These are phyloP conservation scores for Hydrolagus affinis DNA, from an alignment of 2,113 vertebrate genomes.

Conservation along the genomic window DNA sequence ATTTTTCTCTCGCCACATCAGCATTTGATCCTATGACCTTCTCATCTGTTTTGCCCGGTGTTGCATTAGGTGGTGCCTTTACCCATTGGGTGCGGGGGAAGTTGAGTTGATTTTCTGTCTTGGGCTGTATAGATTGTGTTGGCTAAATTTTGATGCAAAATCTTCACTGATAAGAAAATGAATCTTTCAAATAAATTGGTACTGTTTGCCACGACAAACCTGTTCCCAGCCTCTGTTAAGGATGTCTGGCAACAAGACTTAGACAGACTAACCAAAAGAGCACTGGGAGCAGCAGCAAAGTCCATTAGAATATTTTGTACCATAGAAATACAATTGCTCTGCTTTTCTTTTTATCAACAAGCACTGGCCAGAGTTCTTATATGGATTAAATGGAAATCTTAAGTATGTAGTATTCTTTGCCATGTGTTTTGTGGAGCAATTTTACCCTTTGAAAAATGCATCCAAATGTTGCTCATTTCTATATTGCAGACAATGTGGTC, in stretches of 20 bases:
- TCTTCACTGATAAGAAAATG: neutral
- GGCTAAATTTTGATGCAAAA: neutral
- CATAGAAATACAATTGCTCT: neutral
- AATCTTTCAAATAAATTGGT: neutral
- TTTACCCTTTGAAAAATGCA: constrained; percentile 1
- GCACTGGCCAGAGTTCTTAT: neutral
- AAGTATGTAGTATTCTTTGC: constrained; percentile 21
- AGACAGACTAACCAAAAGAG: neutral
- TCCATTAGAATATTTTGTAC: neutral
- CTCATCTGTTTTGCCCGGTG: no score
- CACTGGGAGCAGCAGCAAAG: neutral
- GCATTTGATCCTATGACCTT: no score
- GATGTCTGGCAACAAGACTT: neutral
- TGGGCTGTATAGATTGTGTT: neutral
- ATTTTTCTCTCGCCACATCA: no score
- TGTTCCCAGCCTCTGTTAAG: neutral
- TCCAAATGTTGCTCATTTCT: constrained; percentile 10
- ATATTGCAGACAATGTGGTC: neutral
- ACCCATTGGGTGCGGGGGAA: no score
- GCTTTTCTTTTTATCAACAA: neutral
- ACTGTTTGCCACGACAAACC: no score
- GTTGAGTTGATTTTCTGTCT: no score
- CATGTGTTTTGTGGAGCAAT: constrained; percentile 2
- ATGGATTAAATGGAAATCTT: neutral
- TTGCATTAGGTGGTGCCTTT: no score